Base-by-base conservation (phyloP, 2,888 invertebrate species). In the Caenorhabditis macrosperma region DNA sequence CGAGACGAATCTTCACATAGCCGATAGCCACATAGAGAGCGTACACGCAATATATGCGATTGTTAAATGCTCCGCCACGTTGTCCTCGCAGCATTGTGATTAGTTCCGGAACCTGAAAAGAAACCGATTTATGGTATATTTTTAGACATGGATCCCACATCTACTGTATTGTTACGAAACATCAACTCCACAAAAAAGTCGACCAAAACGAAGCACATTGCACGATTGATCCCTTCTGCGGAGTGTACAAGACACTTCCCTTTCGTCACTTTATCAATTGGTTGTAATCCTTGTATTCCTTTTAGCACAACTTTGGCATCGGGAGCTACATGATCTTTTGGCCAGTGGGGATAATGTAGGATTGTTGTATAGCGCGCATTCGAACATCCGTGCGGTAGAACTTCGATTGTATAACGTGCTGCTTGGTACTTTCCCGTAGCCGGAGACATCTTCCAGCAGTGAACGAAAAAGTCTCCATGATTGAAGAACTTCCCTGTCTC, bases 301-400 rank as follows among this genome's bases (percentile, higher is more conserved):
- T 67, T 75, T 24, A 75, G 44, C 7, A 75, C 33, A 2, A 75
- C 77, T 44, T 69, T 68, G 2, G 69, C n/a, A 61, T 52, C 30
- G 0, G 57, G 57, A 1, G 77, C 55, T 48, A 69, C 61, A n/a
- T 41, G 44, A 22, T 61, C 63, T 30, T 68, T 69, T 7, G 77
- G 63, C 80, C 80, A 80, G 26, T 71, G 52, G 0, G 75, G 44
- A 48, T 80, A 80, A 22, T 80, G 75, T 12, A 75, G 54, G 7
- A 80, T 44, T 1, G 69, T 80, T 5, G 57, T 54, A n/a, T 59
- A 72, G 0, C 71, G 75, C 17, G 66, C 48, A 35, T 79, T 79
- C 38, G 79, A 79, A 20, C 74, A 79, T 4, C 79, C 79, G 5
- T 63, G 26, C 0, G 79, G 79, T 7, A 79, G 41, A 9, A 78